These are phyloP conservation scores for Peromyscus nudipes DNA, from an alignment of 2,797 vertebrate species.

Conservation along the genomic window DNA sequence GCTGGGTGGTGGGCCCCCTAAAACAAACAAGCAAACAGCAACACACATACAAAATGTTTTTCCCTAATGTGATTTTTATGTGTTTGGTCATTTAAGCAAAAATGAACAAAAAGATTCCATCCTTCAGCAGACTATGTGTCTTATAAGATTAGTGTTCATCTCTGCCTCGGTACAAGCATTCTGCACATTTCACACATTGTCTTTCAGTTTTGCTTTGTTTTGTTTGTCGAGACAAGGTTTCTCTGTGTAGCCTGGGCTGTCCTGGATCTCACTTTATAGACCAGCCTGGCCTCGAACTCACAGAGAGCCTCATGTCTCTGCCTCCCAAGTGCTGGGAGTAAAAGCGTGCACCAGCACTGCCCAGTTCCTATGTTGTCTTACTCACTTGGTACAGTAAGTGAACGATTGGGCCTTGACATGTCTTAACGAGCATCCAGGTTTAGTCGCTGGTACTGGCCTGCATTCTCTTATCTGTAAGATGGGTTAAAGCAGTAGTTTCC, in stretches of 20 bases:
- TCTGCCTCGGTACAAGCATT: background rate
- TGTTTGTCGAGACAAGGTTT: background rate
- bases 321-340: background rate
- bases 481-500: background rate
- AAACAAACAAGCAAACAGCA: too few species aligned
- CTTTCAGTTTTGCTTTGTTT: background rate
- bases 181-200: background rate
- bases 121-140: background rate
- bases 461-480: background rate
- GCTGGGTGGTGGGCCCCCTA: too few species aligned
- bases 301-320: background rate
- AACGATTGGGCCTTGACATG: background rate
- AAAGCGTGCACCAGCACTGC: background rate
- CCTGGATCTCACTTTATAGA: background rate
- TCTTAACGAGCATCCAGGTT: background rate
- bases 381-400: background rate
- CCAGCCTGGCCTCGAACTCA: background rate
- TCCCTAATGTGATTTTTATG: slow-evolving; percentile 36
- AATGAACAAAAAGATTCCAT: background rate
- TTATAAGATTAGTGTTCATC: background rate
- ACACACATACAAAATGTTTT: background rate
- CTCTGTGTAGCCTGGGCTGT: background rate
- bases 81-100: slow-evolving; percentile 43
- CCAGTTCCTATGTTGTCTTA: background rate
- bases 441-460: background rate